These are phyloP conservation scores for Drosophila melanosoma DNA, from an alignment of 2,888 invertebrate genomes.

Conservation along the genomic window DNA sequence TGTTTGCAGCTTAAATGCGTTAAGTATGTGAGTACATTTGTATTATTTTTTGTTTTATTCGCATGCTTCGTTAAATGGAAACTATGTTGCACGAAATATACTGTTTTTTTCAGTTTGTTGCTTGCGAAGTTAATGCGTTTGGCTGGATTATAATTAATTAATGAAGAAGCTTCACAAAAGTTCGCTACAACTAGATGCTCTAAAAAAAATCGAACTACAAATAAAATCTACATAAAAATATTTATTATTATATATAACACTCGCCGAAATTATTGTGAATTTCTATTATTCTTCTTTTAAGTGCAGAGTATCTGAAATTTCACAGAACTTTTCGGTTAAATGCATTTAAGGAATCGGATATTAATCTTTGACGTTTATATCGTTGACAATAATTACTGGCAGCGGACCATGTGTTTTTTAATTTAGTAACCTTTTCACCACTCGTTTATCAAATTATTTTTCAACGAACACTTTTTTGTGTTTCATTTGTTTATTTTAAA, in stretches of 20 bases:
- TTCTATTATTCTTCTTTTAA: not conserved
- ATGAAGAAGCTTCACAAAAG: not conserved
- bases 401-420: slow-evolving; percentile 18
- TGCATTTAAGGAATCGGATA: slow-evolving; percentile 3
- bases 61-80: not conserved
- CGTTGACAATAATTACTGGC: slow-evolving; percentile 61
- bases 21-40: slow-evolving; percentile 1
- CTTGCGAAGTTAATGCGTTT: not conserved
- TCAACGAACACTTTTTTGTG: not conserved
- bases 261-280: not conserved
- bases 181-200: not conserved
- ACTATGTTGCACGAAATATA: not conserved
- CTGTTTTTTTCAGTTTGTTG: not conserved
- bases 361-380: slow-evolving; percentile 44
- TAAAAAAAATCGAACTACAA: not conserved
- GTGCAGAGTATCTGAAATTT: slow-evolving; percentile 1
- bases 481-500: slow-evolving; percentile 43
- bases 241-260: too few species aligned
- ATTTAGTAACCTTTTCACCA: slow-evolving; percentile 18
- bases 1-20: slow-evolving; percentile 10
- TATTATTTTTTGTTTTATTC: not conserved
- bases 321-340: not conserved
- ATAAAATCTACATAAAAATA: not conserved
- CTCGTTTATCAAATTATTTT: slow-evolving; percentile 9
- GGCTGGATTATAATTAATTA: not conserved